phyloP scores from a whole-genome alignment of 2,888 invertebrate genomes.

The Leucania comma region DNA sequence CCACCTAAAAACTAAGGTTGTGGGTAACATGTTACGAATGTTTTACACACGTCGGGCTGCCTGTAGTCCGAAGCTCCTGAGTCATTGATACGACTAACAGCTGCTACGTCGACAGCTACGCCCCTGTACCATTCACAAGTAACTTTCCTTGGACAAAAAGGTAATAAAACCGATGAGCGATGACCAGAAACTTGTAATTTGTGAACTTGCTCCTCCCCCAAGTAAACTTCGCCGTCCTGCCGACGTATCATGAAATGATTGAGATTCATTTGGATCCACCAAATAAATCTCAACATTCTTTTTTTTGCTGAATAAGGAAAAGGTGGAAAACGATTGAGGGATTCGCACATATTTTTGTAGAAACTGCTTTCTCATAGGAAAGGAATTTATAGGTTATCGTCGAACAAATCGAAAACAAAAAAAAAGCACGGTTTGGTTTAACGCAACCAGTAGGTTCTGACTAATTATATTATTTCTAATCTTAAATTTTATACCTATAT shows the following conservation, averaged over 20 bases:
- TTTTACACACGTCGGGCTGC: no score
- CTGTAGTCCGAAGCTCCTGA: no score
- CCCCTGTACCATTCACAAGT: not conserved
- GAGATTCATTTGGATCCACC: slow-evolving; percentile 52
- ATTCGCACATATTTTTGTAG: slow-evolving; percentile 27
- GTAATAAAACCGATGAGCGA: slow-evolving; percentile 43
- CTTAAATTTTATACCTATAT: not conserved
- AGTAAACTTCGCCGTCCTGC: slow-evolving; percentile 24
- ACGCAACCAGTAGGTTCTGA: not conserved
- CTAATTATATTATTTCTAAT: not conserved
- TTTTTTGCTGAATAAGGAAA: slow-evolving; percentile 51
- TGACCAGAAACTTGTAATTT: slow-evolving; percentile 48
- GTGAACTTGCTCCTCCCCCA: slow-evolving; percentile 34
- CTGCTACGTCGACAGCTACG: no score
- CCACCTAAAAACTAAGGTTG: no score
- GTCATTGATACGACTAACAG: no score
- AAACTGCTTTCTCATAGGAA: not conserved
- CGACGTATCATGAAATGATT: slow-evolving; percentile 53
- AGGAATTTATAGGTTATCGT: not conserved
- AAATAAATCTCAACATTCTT: slow-evolving; percentile 12
- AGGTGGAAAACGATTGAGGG: slow-evolving; percentile 35
- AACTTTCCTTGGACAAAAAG: slow-evolving; percentile 26
- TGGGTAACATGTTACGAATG: no score
- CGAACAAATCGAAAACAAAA: not conserved
- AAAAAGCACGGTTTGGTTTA: no score